phyloP scores from a whole-genome alignment of 2,113 vertebrate species.

The Rhea americana region DNA sequence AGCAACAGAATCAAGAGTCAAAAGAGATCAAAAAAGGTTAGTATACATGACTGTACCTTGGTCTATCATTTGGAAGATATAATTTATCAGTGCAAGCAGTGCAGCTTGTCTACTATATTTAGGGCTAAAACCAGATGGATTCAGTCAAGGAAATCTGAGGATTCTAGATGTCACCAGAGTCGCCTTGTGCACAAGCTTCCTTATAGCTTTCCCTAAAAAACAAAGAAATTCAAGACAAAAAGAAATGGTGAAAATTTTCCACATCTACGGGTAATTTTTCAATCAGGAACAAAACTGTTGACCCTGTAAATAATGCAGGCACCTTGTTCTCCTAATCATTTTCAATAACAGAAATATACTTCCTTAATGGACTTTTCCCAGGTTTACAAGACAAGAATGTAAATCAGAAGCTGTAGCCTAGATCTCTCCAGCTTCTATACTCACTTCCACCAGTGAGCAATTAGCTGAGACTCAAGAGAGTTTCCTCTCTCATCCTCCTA shows the following conservation, averaged over 20 bases:
- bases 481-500: neutral
- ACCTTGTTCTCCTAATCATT: slow-evolving; percentile 48
- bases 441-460: neutral
- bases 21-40: slow-evolving; percentile 57
- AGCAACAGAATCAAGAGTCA: slow-evolving; percentile 60
- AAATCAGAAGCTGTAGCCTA: neutral
- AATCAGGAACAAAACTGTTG: slow-evolving; percentile 59
- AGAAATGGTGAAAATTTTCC: slow-evolving; percentile 60
- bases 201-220: slow-evolving; percentile 70
- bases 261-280: slow-evolving; percentile 33
- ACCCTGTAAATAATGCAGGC: slow-evolving; percentile 39
- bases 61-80: slow-evolving; percentile 73
- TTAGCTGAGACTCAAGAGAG: neutral
- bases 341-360: neutral
- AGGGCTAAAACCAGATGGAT: slow-evolving; percentile 71
- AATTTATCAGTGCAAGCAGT: slow-evolving; percentile 71
- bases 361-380: neutral
- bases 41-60: slow-evolving; percentile 66
- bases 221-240: slow-evolving; percentile 69
- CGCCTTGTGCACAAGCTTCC: slow-evolving; percentile 67
- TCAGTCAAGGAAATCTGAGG: slow-evolving; percentile 73
- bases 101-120: slow-evolving; percentile 69
- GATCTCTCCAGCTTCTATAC: neutral
- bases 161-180: slow-evolving; percentile 70
- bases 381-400: neutral